Conservation (phyloP, 2,113 vertebrate genomes). For the Oryzias celebensis region DNA sequence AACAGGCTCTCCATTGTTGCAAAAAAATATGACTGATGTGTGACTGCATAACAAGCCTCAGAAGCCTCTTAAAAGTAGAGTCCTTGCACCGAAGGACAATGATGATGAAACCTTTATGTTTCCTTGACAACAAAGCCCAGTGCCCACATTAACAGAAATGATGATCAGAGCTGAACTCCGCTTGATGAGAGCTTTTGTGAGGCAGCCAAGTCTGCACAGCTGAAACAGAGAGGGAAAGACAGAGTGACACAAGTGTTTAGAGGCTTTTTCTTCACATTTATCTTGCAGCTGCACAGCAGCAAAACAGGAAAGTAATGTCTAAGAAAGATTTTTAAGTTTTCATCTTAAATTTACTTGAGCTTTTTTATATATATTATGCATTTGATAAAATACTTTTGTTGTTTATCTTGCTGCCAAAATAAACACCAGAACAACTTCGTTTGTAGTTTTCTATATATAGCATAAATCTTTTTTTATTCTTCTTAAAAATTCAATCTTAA, state of each 20-base stretch:
- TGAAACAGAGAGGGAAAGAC: neutral
- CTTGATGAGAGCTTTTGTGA: slow-evolving; percentile 24
- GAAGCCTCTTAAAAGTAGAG: slow-evolving; percentile 25
- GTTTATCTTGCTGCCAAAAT: too few relatives aligned
- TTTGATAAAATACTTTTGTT: too few relatives aligned
- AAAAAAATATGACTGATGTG: slow-evolving; percentile 37
- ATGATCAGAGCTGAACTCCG: slow-evolving; percentile 15
- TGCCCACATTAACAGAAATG: slow-evolving; percentile 26
- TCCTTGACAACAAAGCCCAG: slow-evolving; percentile 47
- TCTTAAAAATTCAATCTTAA: too few relatives aligned
- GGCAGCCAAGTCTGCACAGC: slow-evolving; percentile 15
- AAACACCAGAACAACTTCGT: too few relatives aligned
- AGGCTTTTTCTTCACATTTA: slow-evolving; percentile 1
- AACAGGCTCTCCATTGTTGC: neutral
- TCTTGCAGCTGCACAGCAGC: neutral
- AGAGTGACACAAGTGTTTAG: slow-evolving; percentile 27
- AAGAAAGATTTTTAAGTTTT: neutral
- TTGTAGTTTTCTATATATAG: too few relatives aligned
- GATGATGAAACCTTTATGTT: slow-evolving; percentile 39
- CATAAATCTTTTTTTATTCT: too few relatives aligned
- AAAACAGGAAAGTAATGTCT: slow-evolving; percentile 9
- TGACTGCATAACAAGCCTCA: slow-evolving; percentile 26
- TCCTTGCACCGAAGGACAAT: slow-evolving; percentile 45
- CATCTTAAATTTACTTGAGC: too few relatives aligned
- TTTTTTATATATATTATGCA: too few relatives aligned